phyloP scores from a whole-genome alignment of 2,888 invertebrate species.

The Drosophila crucigera region DNA sequence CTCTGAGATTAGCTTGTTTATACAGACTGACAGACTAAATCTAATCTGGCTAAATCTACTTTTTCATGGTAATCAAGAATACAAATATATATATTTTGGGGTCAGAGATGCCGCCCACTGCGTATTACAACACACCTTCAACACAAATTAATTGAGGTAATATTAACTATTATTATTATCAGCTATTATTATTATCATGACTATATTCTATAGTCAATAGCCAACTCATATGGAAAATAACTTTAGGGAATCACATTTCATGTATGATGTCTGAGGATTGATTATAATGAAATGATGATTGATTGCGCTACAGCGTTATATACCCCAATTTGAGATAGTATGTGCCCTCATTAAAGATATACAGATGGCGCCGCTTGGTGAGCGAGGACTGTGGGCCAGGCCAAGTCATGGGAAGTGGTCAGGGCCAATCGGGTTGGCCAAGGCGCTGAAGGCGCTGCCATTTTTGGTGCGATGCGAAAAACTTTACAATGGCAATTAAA shows the following conservation, averaged over 20 bases:
- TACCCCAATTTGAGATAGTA: neutral
- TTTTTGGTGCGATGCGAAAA: conserved; percentile 77
- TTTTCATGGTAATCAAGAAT: neutral
- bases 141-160: neutral
- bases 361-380: conserved; percentile 46
- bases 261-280: neutral
- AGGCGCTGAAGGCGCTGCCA: conserved; percentile 62
- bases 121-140: neutral
- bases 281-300: neutral
- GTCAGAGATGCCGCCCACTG: neutral
- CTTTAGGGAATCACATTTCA: neutral
- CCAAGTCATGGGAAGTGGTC: conserved; percentile 49
- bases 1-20: neutral
- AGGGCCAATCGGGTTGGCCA: conserved; percentile 46
- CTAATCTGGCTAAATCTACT: neutral
- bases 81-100: neutral
- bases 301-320: neutral
- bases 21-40: neutral
- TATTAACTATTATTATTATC: neutral
- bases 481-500: conserved; percentile 79
- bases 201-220: neutral
- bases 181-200: neutral
- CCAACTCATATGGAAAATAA: neutral
- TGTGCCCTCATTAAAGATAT: conserved; percentile 11
- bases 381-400: conserved; percentile 22